Base-by-base conservation (phyloP, 37 sponge, comb jelly and placozoan species). In the Chondrosia reniformis region DNA sequence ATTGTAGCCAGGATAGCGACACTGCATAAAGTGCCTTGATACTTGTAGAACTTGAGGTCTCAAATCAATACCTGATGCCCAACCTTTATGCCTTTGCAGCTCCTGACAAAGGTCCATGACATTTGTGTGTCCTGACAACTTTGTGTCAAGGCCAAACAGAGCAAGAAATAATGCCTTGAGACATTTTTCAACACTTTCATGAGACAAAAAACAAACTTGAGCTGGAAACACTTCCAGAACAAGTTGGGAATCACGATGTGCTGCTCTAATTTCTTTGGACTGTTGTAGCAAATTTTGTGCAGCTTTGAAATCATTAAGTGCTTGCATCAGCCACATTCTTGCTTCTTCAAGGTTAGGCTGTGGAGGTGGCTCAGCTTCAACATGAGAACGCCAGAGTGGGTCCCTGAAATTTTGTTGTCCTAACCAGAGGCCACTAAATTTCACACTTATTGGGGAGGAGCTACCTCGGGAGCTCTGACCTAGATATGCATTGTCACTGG, bases 161-260 rank as follows among this genome's bases (percentile, higher is more conserved):
- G 72, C 72, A 3, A 69, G 36, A 25, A 69, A 69, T 41, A 69
- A 44, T 12, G 72, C 43, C 36, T 69, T 69, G n/a, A 69, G 13
- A 59, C 83, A 78, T 69, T 90, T 90, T 52, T 90, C 91, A 0
- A 80, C 84, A 22, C 46, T 64, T 17, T 90, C 91, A 75, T 90
- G 91, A 34, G 77, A 75, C 0, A 90, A 77, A 31, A 90, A 90
- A 65, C 91, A 90, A 22, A 90, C 76, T 0, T 81, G 80, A 22
- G 87, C 86, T 40, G 89, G 89, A 63, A 84, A 88, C 19, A 69
- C 21, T 10, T 39, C 44, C 5, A 69, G n/a, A 59, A 59, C 22
- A 34, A 43, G 2, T n/a, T n/a, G n/a, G n/a, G n/a, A n/a, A n/a
- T n/a, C n/a, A n/a, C n/a, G n/a, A n/a, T n/a, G n/a, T 21, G 28